Conservation (phyloP, 2,113 vertebrate species). For the Carassius gibelio region DNA sequence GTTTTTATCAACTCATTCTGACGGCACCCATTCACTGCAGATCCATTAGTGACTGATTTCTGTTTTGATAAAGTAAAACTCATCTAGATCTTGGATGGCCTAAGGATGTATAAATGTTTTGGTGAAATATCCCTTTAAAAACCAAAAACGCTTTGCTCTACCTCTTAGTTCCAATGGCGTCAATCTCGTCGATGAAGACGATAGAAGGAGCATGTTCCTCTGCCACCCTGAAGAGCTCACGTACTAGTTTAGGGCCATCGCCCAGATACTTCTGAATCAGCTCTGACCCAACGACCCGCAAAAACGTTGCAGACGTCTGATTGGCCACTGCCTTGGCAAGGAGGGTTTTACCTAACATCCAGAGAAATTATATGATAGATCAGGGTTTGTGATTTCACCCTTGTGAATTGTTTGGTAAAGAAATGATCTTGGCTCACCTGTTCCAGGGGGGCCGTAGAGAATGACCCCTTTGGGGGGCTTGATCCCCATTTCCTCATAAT, state of each 20-base stretch:
- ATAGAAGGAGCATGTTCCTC: constrained; percentile 96
- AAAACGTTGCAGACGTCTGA: constrained; percentile 94
- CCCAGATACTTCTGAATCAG: constrained; percentile 97
- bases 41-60: background rate
- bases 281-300: constrained; percentile 93
- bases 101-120: background rate
- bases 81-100: background rate
- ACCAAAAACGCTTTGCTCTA: constrained; percentile 56
- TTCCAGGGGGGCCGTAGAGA: constrained; percentile 92
- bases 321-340: constrained; percentile 97
- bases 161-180: constrained; percentile 97
- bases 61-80: background rate
- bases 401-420: background rate
- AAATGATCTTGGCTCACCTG: constrained; percentile 76
- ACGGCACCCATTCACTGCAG: background rate
- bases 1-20: background rate
- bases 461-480: constrained; percentile 98
- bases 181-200: constrained; percentile 96
- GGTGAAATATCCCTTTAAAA: background rate
- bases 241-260: constrained; percentile 91
- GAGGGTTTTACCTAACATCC: constrained; percentile 87
- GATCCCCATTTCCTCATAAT: constrained; percentile 98
- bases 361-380: background rate
- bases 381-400: background rate
- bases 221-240: constrained; percentile 92